These are phyloP conservation scores for Lepidotrigona ventralis DNA, from an alignment of 1,140 invertebrate species.

Conservation along the genomic window DNA sequence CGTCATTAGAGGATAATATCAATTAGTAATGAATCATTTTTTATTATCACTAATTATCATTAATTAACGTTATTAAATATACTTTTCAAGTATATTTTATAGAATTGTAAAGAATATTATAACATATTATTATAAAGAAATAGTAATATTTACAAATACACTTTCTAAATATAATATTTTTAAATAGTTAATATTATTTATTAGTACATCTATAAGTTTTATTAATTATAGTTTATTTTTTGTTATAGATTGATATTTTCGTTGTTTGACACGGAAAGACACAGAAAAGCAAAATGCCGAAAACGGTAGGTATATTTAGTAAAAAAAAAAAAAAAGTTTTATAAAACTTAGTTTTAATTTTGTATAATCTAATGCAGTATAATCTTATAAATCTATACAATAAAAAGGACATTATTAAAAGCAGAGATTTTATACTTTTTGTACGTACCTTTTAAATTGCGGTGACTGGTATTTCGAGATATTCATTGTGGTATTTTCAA, in stretches of 20 bases:
- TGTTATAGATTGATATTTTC: slow-evolving; percentile 68
- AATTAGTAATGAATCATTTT: neutral
- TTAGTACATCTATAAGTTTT: neutral
- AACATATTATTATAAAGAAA: neutral
- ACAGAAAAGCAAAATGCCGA: slow-evolving; percentile 73
- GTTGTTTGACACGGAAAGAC: slow-evolving; percentile 46
- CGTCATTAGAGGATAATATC: neutral
- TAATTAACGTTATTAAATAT: neutral
- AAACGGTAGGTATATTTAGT: slow-evolving; percentile 68
- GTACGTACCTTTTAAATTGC: neutral
- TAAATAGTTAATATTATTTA: neutral
- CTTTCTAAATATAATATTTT: neutral
- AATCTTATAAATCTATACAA: neutral
- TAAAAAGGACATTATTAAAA: neutral
- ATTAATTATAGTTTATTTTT: slow-evolving; percentile 56
- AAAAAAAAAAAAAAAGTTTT: neutral
- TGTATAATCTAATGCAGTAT: neutral
- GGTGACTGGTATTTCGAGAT: neutral
- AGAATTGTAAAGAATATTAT: neutral
- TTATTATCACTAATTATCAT: neutral
- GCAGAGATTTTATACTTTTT: neutral
- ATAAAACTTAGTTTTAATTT: neutral
- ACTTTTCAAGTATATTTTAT: neutral
- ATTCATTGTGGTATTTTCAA: neutral
- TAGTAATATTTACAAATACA: neutral